These are phyloP conservation scores for Todiramphus saurophagus DNA, from an alignment of 2,113 vertebrate genomes.

Conservation along the genomic window DNA sequence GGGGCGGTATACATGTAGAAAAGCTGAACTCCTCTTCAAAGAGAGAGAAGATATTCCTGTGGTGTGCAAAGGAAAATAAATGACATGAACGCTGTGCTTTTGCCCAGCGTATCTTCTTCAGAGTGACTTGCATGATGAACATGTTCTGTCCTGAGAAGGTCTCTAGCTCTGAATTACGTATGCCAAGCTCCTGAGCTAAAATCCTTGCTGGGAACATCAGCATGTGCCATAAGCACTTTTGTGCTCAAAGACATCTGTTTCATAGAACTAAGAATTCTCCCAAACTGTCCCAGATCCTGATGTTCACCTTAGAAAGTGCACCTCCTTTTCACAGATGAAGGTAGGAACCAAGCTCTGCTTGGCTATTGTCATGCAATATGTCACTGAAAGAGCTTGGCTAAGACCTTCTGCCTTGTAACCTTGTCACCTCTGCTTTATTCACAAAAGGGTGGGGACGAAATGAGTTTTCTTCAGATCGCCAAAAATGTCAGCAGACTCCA, in stretches of 20 bases:
- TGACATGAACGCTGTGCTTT: background rate
- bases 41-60: background rate
- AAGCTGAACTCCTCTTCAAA: background rate
- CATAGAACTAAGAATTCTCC: background rate
- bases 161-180: background rate
- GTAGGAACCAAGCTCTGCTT: background rate
- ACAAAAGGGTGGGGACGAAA: constrained; percentile 40
- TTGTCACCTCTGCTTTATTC: constrained; percentile 20
- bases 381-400: background rate
- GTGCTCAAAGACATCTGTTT: background rate
- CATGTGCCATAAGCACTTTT: background rate
- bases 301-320: background rate
- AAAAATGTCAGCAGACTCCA: constrained; percentile 48
- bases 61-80: background rate
- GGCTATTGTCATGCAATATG: fast-evolving
- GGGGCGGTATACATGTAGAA: background rate
- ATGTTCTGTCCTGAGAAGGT: background rate
- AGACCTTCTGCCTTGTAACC: constrained; percentile 36
- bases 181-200: background rate
- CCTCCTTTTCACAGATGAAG: background rate
- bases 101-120: background rate
- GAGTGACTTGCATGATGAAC: background rate
- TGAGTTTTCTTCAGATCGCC: constrained; percentile 33
- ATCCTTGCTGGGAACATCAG: background rate
- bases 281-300: background rate